Conservation (phyloP, 2,797 vertebrate species). For the Peromyscus eremicus region DNA sequence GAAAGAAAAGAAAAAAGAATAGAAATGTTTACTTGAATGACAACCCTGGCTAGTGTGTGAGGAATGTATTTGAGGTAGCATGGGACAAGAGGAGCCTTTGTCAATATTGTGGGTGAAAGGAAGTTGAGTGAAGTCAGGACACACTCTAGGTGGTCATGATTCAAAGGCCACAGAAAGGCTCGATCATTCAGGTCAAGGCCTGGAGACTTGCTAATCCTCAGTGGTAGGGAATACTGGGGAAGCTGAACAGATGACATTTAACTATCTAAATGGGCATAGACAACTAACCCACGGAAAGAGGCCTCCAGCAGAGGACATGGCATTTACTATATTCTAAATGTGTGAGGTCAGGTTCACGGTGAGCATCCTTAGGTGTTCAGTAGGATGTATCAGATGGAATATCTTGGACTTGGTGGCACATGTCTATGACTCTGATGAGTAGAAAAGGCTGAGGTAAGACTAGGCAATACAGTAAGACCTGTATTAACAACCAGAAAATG, state of each 20-base stretch:
- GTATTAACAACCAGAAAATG: not conserved
- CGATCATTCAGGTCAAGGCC: not conserved
- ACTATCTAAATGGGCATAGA: not conserved
- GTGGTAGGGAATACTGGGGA: not conserved
- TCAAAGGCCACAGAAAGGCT: not conserved
- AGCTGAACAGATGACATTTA: not conserved
- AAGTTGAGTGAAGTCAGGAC: not conserved
- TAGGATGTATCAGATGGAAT: not conserved
- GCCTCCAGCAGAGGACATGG: not conserved
- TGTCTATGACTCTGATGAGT: not conserved
- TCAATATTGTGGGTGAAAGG: not conserved
- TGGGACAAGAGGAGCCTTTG: not conserved
- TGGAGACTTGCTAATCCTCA: not conserved
- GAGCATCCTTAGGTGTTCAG: not conserved
- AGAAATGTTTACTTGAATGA: not conserved
- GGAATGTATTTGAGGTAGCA: not conserved
- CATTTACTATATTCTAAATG: not conserved
- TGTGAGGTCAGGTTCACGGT: not conserved
- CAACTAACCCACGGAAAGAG: slow-evolving; percentile 5
- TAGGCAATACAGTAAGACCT: not conserved
- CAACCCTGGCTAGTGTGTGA: not conserved
- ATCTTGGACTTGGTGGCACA: not conserved
- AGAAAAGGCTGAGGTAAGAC: not conserved
- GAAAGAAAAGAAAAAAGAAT: not conserved
- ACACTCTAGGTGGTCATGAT: not conserved